Conservation (phyloP, 2,888 invertebrate genomes). For the Azorinus chamasolen region DNA sequence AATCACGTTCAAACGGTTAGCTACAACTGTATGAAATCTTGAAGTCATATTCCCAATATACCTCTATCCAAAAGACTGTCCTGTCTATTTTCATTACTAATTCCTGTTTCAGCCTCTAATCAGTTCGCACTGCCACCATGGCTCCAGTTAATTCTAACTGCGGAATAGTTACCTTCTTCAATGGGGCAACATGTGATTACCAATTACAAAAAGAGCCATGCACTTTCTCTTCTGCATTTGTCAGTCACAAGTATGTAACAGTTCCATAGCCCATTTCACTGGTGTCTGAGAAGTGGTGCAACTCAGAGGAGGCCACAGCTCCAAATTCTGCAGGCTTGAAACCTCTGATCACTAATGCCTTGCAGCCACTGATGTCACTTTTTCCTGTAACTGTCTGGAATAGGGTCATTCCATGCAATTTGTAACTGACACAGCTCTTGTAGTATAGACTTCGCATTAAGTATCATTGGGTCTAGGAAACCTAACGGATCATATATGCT, state of each 20-base stretch:
- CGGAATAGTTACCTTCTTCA: slow-evolving; percentile 44
- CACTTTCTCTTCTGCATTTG: slow-evolving; percentile 19
- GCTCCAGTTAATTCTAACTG: slow-evolving; percentile 57
- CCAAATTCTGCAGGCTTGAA: slow-evolving; percentile 48
- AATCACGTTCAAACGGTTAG: slow-evolving; percentile 43
- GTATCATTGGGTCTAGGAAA: slow-evolving; percentile 32
- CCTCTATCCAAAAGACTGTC: slow-evolving; percentile 36
- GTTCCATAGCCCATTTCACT: slow-evolving; percentile 51
- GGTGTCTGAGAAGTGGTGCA: slow-evolving; percentile 59
- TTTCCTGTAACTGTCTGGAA: slow-evolving; percentile 9
- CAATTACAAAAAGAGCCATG: slow-evolving; percentile 55
- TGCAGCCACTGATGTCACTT: slow-evolving; percentile 35
- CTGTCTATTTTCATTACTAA: slow-evolving; percentile 12
- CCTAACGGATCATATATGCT: slow-evolving; percentile 60
- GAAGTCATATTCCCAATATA: slow-evolving; percentile 23
- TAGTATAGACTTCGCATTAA: slow-evolving; percentile 24
- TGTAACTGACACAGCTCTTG: slow-evolving; percentile 26
- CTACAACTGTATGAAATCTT: slow-evolving; percentile 56
- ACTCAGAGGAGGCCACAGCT: slow-evolving; percentile 4
- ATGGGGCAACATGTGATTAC: slow-evolving; percentile 45
- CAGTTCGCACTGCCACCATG: slow-evolving; percentile 33
- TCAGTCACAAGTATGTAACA: slow-evolving; percentile 47
- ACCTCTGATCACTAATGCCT: slow-evolving; percentile 45
- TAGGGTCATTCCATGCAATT: slow-evolving; percentile 27
- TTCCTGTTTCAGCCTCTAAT: slow-evolving; percentile 16